Evolutionary conservation across 2,888 invertebrate genomes (phyloP).

Genomic region (Brachyptera putata): DNA sequence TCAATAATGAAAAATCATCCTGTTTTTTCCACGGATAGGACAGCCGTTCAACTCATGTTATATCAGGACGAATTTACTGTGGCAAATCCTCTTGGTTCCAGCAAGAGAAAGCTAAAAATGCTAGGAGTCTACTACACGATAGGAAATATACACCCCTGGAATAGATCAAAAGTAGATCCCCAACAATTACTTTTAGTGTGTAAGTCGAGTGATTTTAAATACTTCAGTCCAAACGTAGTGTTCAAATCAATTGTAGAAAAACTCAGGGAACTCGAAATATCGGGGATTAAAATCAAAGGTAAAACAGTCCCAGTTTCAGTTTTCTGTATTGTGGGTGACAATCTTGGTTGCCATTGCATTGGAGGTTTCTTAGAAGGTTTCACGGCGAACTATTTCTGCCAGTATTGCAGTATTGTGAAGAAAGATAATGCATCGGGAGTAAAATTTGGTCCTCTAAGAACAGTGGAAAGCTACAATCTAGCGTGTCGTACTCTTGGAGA

Average conservation of each 20-base stretch:
- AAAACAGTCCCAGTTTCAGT: not conserved
- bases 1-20: not conserved
- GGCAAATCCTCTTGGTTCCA: not conserved
- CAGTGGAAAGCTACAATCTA: not conserved
- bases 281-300: not conserved
- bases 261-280: not conserved
- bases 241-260: not conserved
- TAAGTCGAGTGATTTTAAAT: slow-evolving; percentile 6
- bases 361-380: slow-evolving; percentile 21
- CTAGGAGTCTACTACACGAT: slow-evolving; percentile 12
- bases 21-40: not conserved
- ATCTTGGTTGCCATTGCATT: slow-evolving; percentile 15
- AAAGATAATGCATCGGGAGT: not conserved
- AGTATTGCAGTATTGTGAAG: slow-evolving; percentile 11
- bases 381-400: slow-evolving; percentile 19
- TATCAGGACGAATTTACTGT: slow-evolving; percentile 6
- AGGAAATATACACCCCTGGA: not conserved
- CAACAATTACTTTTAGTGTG: slow-evolving; percentile 17
- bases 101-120: slow-evolving; percentile 7
- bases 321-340: slow-evolving; percentile 16
- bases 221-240: not conserved
- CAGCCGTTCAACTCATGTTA: not conserved
- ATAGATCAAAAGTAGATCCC: slow-evolving; percentile 6
- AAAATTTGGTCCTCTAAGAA: not conserved
- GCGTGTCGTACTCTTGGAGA: not conserved